A percentile compares a stretch with the other conserved stretches of the same genome.
These are phyloP conservation scores for Temnothorax longispinosus DNA, from an alignment of 1,140 invertebrate genomes.

Conservation along the genomic window DNA sequence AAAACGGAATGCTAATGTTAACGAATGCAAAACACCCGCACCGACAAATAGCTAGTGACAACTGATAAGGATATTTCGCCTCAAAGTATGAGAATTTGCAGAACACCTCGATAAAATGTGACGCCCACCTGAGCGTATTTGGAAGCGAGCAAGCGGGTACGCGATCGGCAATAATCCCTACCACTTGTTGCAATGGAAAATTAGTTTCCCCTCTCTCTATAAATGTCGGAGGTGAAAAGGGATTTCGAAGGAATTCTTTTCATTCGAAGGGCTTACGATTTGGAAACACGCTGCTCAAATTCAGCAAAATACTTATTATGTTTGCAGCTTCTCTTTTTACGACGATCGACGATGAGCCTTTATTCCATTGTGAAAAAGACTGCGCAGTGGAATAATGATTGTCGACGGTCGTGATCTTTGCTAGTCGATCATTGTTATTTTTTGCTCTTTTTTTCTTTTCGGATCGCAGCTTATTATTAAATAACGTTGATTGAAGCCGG, in stretches of 20 bases:
- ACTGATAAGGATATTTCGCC: constrained; percentile 7
- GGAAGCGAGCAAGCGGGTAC: not conserved
- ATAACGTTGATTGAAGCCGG: not conserved
- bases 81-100: constrained; percentile 1
- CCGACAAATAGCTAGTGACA: not conserved
- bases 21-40: not conserved
- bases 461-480: not conserved
- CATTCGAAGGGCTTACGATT: not conserved
- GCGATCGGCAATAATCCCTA: constrained; percentile 12
- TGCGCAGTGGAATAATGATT: not conserved
- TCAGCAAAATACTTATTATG: constrained; percentile 17
- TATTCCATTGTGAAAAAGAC: not conserved
- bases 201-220: not conserved
- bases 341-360: not conserved
- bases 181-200: constrained; percentile 55
- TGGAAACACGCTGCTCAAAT: not conserved
- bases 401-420: not conserved
- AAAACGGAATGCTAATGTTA: constrained; percentile 10
- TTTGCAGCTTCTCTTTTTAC: constrained; percentile 3
- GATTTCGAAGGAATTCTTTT: constrained; percentile 9
- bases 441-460: not conserved
- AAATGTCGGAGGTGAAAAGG: constrained; percentile 24
- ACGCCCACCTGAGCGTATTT: not conserved
- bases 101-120: constrained; percentile 10
- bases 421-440: not conserved